These are phyloP conservation scores for Triplophysa yarkandensis DNA, from an alignment of 2,797 vertebrate species.

Conservation along the genomic window DNA sequence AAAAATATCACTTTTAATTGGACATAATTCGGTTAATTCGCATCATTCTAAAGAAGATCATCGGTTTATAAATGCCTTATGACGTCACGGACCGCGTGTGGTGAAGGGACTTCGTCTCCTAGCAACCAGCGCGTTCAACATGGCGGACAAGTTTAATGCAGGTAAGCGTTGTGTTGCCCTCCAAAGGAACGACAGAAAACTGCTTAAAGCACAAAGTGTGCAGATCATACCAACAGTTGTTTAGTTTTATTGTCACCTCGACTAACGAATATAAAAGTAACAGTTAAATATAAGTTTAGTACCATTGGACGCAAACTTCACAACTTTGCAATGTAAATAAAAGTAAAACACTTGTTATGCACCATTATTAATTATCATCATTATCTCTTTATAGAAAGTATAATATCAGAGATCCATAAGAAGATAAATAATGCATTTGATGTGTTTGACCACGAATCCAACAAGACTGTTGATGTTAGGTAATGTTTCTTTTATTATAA, in stretches of 20 bases:
- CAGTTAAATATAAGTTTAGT: no score
- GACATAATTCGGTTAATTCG: no score
- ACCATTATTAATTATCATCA: neutral
- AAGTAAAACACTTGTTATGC: neutral
- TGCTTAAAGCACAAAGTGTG: neutral
- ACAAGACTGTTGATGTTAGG: constrained; percentile 90
- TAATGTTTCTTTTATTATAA: constrained; percentile 63
- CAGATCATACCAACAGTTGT: neutral
- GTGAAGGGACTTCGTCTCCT: constrained; percentile 4
- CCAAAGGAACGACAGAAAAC: neutral
- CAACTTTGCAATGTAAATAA: no score
- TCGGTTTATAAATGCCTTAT: neutral
- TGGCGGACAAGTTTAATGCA: constrained; percentile 35
- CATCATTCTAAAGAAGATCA: no score
- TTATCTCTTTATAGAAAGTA: constrained; percentile 64
- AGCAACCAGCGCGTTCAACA: constrained; percentile 26
- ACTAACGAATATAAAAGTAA: neutral
- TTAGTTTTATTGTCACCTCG: neutral
- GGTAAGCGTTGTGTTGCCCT: neutral
- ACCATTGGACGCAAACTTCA: no score
- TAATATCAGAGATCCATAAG: constrained; percentile 74
- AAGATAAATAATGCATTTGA: constrained; percentile 86
- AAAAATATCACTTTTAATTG: no score
- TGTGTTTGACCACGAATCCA: constrained; percentile 84
- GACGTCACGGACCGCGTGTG: neutral